phyloP scores from a whole-genome alignment of 2,797 vertebrate genomes.

The Tokudaia tokunoshimensis region DNA sequence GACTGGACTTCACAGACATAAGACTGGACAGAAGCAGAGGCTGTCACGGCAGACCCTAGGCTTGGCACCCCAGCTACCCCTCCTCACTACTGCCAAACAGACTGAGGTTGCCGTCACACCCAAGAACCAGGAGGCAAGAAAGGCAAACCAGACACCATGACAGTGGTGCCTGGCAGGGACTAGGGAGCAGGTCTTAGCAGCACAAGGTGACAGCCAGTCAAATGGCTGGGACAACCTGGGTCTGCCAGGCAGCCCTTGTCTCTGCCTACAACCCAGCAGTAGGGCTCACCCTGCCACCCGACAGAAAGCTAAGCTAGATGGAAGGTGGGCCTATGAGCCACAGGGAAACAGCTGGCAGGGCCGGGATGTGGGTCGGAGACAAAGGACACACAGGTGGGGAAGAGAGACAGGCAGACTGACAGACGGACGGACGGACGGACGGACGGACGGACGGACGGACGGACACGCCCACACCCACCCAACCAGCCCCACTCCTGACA shows the following conservation, averaged over 20 bases:
- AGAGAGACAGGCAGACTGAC: not conserved
- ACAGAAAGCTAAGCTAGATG: not conserved
- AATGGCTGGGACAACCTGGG: not conserved
- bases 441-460: not conserved
- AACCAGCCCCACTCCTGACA: not conserved
- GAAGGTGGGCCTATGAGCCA: not conserved
- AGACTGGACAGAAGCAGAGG: not conserved
- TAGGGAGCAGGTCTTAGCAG: not conserved
- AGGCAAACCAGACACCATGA: not conserved
- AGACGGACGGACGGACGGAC: not conserved
- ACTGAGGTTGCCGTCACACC: fast-evolving
- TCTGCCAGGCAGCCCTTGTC: not conserved
- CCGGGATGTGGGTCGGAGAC: conserved; percentile 43
- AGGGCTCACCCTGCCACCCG: not conserved
- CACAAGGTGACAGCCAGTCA: fast-evolving
- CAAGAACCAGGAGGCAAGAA: not conserved
- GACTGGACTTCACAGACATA: not conserved
- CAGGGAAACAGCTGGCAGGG: conserved; percentile 45
- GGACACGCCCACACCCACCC: too few relatives aligned
- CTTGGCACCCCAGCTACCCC: not conserved
- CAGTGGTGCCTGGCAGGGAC: not conserved
- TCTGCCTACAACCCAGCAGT: not conserved
- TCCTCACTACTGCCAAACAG: fast-evolving
- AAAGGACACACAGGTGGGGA: not conserved
- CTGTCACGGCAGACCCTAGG: not conserved